phyloP scores from a whole-genome alignment of 2,797 vertebrate genomes.

The Melanogrammus aeglefinus region DNA sequence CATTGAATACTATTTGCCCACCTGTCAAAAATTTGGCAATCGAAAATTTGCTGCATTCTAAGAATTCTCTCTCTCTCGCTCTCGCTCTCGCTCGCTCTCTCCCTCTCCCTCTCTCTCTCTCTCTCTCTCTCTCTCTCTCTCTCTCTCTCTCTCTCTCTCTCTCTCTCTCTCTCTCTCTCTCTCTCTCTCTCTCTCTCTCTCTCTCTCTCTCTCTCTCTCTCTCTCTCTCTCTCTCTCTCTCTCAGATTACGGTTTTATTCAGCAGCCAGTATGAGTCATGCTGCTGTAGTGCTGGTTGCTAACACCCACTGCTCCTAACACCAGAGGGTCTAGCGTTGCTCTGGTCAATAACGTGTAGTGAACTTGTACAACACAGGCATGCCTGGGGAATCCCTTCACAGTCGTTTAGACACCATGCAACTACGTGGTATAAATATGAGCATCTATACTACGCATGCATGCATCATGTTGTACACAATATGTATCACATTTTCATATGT shows the following conservation, averaged over 20 bases:
- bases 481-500: background rate
- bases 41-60: constrained; percentile 20
- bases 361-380: too few species aligned
- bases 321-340: constrained; percentile 5
- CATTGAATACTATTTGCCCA: background rate
- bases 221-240: background rate
- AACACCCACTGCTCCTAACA: constrained; percentile 49
- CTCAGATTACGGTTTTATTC: constrained; percentile 45
- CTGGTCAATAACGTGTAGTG: background rate
- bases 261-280: constrained; percentile 72
- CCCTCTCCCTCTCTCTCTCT: background rate
- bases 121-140: constrained; percentile 21
- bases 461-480: background rate
- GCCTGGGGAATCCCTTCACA: background rate
- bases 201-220: constrained; percentile 44
- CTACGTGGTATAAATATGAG: background rate
- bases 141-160: background rate
- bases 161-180: background rate
- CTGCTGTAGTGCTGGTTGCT: constrained; percentile 67
- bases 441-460: background rate
- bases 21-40: constrained; percentile 25
- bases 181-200: constrained; percentile 26
- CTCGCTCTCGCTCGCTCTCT: background rate
- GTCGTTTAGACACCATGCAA: background rate
- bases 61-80: constrained; percentile 35